Evolutionary conservation across 2,113 vertebrate genomes (phyloP), one percentile per base, ranked within the genome.

Genomic region (Pangasianodon hypophthalmus): DNA sequence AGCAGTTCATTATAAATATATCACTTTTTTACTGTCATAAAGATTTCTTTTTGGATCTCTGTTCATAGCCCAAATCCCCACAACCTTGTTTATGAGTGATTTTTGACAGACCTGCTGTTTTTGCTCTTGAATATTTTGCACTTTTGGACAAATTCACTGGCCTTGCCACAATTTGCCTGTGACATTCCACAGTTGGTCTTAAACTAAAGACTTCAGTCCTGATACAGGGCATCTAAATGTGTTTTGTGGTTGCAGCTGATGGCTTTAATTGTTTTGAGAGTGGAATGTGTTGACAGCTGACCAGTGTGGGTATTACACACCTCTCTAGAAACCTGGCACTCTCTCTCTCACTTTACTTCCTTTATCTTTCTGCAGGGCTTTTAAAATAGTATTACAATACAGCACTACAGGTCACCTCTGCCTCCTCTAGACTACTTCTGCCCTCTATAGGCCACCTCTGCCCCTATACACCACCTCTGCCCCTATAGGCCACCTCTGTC

Each of bases 241-340:
- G 32, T 82, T 82, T 90, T 87, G 21, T 62, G 41, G 37, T 46
- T 62, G 26, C 13, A 26, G 54, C 50, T 82, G 18, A 44, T 73
- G 44, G 41, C 81, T 52, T 87, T 84, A n/a, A 44, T 41, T 18
- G 71, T 54, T 84, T 71, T 64, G 44, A 54, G 44, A 90, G 54
- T 87, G 52, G 14, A 82, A 84, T 84, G 54, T 79, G 67, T 77
- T 87, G 67, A 87, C 48, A 75, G 46, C 26, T 85, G 81, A 67
- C 58, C 69, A 79, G 69, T 79, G 44, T 84, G 81, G 69, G 69
- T 77, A 69, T 56, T 88, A 32, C 73, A 82, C 9, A 87, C 79
- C 50, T 83, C 77, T 50, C 56, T 58, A 83, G 41, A 41, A 44
- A 44, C 32, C 32, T 21, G 13, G n/a, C n/a, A 32, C 67, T 50